phyloP scores from a whole-genome alignment of 1,140 invertebrate genomes.

The Tribolium castaneum region DNA sequence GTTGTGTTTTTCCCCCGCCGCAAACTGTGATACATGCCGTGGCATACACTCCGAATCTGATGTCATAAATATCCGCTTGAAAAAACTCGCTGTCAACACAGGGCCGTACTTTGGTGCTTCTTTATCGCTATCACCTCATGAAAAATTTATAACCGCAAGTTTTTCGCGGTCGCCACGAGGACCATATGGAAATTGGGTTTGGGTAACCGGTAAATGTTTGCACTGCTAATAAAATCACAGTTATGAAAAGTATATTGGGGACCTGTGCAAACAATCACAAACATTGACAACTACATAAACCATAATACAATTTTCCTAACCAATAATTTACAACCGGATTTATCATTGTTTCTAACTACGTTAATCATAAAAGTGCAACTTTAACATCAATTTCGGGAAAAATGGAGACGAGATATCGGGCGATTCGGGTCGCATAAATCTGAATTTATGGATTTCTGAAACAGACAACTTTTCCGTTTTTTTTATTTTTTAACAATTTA shows the following conservation, averaged over 20 bases:
- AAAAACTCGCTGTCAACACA: constrained; percentile 40
- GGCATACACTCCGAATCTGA: constrained; percentile 41
- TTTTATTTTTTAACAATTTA: no score
- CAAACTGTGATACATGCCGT: constrained; percentile 37
- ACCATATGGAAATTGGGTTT: constrained; percentile 12
- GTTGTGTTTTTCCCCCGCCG: constrained; percentile 37
- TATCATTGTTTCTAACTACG: constrained; percentile 32
- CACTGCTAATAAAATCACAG: background rate
- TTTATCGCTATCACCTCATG: constrained; percentile 40
- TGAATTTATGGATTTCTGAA: background rate
- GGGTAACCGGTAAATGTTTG: background rate
- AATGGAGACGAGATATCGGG: background rate
- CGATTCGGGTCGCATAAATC: background rate
- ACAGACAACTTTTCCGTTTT: background rate
- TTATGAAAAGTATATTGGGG: constrained; percentile 15
- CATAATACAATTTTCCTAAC: constrained; percentile 10
- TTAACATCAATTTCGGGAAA: background rate
- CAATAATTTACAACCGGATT: constrained; percentile 23
- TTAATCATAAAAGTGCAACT: constrained; percentile 21
- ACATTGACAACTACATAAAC: constrained; percentile 6
- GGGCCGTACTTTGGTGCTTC: constrained; percentile 35
- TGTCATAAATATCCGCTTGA: constrained; percentile 41
- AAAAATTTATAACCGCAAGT: constrained; percentile 33
- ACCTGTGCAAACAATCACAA: constrained; percentile 3
- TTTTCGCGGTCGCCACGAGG: constrained; percentile 3